Evolutionary conservation across 2,888 invertebrate genomes (phyloP), one percentile per base, ranked within the genome.

Genomic region (Drosophila cognata): DNA sequence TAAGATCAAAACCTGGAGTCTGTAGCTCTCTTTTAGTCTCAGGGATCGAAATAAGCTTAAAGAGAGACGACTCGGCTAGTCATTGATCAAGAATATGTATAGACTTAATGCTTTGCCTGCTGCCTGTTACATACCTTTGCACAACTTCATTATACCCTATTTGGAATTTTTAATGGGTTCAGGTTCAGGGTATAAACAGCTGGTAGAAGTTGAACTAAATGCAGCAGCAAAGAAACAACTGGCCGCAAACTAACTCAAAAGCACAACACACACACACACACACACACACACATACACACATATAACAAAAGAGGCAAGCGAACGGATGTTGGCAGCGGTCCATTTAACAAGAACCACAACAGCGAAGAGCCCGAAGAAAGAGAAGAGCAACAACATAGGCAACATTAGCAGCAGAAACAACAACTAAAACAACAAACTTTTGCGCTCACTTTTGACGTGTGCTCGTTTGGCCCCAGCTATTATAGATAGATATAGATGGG

Each of bases 381-480:
- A 28, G 36, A 35, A 36, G 25, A 29, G 43, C 41, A 65, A 25
- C 35, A 53, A 53, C 51, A 72, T 46, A 13, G 25, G 21, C 46
- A 46, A 31, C 59, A 61, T 35, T 31, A 71, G 11, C 52, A 46
- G 11, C 50, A 29, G 0, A 5, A 57, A 59, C 64, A 67, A 70
- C 78, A 81, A 79, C 69, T 57, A 81, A 66, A 81, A 77, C 78
- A 80, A 77, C 75, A 74, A 87, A 84, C 48, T 87, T 84, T 87
- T 74, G 72, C 82, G 88, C 84, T 87, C 85, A 87, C 88, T 87
- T 87, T 84, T 84, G 84, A 87, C 88, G 87, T 87, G 81, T 79
- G 86, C 84, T 79, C 25, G 46, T 25, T 25, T 74, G 61, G 79
- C 77, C 58, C 51, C 69, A 36, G 70, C 70, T 62, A 78, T 73